Evolutionary conservation across 2,113 vertebrate genomes (phyloP).

Genomic region (Xiphophorus hellerii): DNA sequence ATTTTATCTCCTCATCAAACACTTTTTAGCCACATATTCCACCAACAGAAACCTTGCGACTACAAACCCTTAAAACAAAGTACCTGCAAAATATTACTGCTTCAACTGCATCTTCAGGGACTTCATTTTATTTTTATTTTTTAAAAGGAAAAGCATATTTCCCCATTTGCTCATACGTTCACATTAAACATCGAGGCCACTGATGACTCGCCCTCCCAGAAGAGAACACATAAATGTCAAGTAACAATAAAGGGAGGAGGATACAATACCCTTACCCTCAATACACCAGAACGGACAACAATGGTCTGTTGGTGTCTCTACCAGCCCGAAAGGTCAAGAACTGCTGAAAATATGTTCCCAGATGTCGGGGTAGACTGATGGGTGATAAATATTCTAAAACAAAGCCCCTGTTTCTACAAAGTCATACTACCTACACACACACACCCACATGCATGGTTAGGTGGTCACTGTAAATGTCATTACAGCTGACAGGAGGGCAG

Average conservation of each 20-base stretch:
- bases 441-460: not conserved
- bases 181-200: constrained; percentile 23
- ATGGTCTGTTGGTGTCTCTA: constrained; percentile 56
- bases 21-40: not conserved
- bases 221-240: constrained; percentile 72
- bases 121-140: not conserved
- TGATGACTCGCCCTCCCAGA: constrained; percentile 45
- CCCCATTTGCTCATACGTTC: constrained; percentile 22
- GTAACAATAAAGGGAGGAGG: constrained; percentile 62
- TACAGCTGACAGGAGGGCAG: constrained; percentile 57
- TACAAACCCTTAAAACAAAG: not conserved
- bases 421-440: constrained; percentile 6
- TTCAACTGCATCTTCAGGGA: not conserved
- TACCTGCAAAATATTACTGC: not conserved
- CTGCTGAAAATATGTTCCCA: constrained; percentile 60
- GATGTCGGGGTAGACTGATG: constrained; percentile 49
- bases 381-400: constrained; percentile 71
- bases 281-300: constrained; percentile 63
- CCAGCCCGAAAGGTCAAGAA: constrained; percentile 72
- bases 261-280: constrained; percentile 45
- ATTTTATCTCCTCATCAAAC: not conserved
- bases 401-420: constrained; percentile 24
- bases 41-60: not conserved
- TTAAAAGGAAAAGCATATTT: constrained; percentile 18
- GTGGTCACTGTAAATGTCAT: constrained; percentile 54